Evolutionary conservation across 2,888 invertebrate genomes (phyloP).

Genomic region (Polia nebulosa): DNA sequence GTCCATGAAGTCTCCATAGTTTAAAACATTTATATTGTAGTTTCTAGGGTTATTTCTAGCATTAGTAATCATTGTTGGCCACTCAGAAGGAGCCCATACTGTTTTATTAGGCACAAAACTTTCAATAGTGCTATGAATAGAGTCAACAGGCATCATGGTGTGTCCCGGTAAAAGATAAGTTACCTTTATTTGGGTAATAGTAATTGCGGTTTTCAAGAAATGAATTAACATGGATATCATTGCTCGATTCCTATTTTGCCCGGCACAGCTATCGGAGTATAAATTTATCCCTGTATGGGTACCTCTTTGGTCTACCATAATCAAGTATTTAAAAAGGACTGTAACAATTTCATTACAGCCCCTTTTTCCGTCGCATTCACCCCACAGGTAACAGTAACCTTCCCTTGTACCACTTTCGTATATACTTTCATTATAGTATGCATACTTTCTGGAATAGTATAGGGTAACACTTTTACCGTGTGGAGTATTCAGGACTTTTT

Average conservation of each 20-base stretch:
- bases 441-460: background rate
- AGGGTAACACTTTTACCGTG: background rate
- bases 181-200: constrained; percentile 2
- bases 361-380: background rate
- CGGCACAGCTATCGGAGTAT: background rate
- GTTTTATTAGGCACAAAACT: constrained; percentile 35
- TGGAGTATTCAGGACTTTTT: background rate
- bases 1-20: background rate
- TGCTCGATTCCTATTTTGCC: constrained; percentile 21
- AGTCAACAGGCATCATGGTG: constrained; percentile 11
- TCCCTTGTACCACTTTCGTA: background rate
- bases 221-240: constrained; percentile 31
- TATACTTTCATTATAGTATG: background rate
- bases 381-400: background rate
- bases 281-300: background rate
- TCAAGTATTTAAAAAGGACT: background rate
- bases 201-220: constrained; percentile 16
- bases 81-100: constrained; percentile 35
- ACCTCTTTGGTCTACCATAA: background rate
- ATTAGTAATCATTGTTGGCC: constrained; percentile 32
- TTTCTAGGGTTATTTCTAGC: background rate
- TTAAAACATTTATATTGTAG: constrained; percentile 3
- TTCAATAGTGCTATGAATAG: constrained; percentile 18
- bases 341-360: background rate
- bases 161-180: constrained; percentile 4